phyloP scores from a whole-genome alignment of 2,888 invertebrate genomes.

The Tenthredo livida region DNA sequence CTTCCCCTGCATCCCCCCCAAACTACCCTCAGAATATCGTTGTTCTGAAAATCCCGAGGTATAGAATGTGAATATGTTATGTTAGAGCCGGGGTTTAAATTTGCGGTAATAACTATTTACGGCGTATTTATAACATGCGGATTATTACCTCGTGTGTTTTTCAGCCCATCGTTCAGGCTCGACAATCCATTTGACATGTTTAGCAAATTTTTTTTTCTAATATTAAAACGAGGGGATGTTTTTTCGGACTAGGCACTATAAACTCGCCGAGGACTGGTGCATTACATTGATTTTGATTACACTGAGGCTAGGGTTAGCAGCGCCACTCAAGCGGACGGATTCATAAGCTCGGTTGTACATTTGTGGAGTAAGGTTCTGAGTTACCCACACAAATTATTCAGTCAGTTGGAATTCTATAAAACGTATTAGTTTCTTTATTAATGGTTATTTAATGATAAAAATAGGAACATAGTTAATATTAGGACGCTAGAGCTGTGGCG shows the following conservation, averaged over 20 bases:
- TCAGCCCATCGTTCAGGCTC: slow-evolving; percentile 60
- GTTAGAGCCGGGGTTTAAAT: not conserved
- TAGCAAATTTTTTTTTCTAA: not conserved
- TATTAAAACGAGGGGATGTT: slow-evolving; percentile 43
- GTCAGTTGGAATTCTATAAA: too few relatives aligned
- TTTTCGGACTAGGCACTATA: slow-evolving; percentile 58
- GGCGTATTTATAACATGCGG: not conserved
- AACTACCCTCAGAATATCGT: slow-evolving; percentile 57
- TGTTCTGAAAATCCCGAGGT: slow-evolving; percentile 17
- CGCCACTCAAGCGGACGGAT: slow-evolving; percentile 3
- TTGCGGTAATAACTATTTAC: not conserved
- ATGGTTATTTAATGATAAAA: too few relatives aligned
- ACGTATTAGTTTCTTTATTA: too few relatives aligned
- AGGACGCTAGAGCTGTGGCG: too few relatives aligned
- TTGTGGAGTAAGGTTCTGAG: too few relatives aligned
- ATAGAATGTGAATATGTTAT: not conserved
- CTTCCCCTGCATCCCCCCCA: slow-evolving; percentile 61
- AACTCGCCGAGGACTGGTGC: slow-evolving; percentile 44
- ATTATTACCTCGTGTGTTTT: slow-evolving; percentile 61
- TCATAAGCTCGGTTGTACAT: not conserved
- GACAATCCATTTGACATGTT: slow-evolving; percentile 70
- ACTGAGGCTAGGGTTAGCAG: not conserved
- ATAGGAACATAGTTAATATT: too few relatives aligned
- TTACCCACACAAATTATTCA: too few relatives aligned
- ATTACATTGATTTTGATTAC: slow-evolving; percentile 72